Base-by-base conservation (phyloP, 2,888 invertebrate genomes). In the Brachycybe producta region DNA sequence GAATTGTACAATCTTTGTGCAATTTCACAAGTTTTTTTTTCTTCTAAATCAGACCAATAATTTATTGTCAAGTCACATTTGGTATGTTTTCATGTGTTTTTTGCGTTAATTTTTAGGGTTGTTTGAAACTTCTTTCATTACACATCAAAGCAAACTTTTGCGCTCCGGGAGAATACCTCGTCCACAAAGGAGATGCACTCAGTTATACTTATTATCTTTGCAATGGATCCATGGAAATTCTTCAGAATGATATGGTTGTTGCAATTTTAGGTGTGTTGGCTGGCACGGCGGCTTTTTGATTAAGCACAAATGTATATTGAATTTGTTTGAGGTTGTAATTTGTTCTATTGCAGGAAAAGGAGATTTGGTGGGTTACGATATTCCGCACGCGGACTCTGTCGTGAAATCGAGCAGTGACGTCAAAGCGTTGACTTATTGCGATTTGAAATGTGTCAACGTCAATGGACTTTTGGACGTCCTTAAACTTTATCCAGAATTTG, bases 151-250 rank as follows among this genome's bases (percentile, higher is more conserved):
- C 86, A 62, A 90, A 90, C 71, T 94, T 95, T 68, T 94, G 92
- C 65, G 92, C 92, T 8, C 94, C 94, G 3, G 92, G 92, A 52
- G 94, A 94, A 67, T 92, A 83, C 66, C 76, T 94, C 41, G 83
- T 92, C 38, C 92, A 92, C 70, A 86, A 84, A 71, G 92, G 92
- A 35, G 94, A 94, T 63, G 91, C 91, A 5, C 76, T 94, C 26
- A 83, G 84, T 54, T 88, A 88, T 65, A 86, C 94, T 61, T 92
- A 91, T 70, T 91, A 92, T 68, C 80, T 94, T 57, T 92, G 90
- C 72, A 92, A 92, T 64, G 94, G 94, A 5, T 91, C 91, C 26
- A 91, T 94, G 91, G 94, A 94, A 70, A 91, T 94, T 39, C 84
- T 94, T 62, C 91, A 92, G 67, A 84, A 90, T 62, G 84, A 83